phyloP scores from a whole-genome alignment of 1,140 invertebrate species.

The Temnothorax longispinosus region DNA sequence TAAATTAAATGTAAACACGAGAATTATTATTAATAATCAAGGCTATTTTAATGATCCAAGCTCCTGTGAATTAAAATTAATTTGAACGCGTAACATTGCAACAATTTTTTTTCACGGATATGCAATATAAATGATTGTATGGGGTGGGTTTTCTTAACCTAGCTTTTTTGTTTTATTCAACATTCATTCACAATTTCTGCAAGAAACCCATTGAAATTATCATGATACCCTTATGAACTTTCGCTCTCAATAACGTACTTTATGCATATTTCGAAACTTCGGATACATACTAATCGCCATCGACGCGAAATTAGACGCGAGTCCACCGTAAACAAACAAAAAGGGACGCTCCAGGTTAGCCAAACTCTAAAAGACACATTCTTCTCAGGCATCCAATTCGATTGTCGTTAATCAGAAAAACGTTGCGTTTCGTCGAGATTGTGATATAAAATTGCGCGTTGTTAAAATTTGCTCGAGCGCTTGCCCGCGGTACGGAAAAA shows the following conservation, averaged over 20 bases:
- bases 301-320: conserved; percentile 44
- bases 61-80: not conserved
- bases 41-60: not conserved
- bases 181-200: not conserved
- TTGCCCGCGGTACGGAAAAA: not conserved
- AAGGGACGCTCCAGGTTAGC: not conserved
- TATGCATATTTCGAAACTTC: not conserved
- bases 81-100: not conserved
- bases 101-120: not conserved
- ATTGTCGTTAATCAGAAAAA: not conserved
- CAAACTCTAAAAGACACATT: conserved; percentile 12
- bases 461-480: not conserved
- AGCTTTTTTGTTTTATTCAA: not conserved
- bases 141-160: not conserved
- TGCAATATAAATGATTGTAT: not conserved
- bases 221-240: not conserved
- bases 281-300: not conserved
- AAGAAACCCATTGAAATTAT: not conserved
- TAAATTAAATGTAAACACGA: not conserved
- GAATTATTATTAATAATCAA: not conserved
- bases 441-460: not conserved
- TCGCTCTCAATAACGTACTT: not conserved
- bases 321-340: conserved; percentile 64
- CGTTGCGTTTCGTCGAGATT: not conserved
- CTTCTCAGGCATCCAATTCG: not conserved